A percentile compares a stretch with the other conserved stretches of the same genome.
Conservation (phyloP, 2,797 vertebrate species). For the Taenioides sp. region DNA sequence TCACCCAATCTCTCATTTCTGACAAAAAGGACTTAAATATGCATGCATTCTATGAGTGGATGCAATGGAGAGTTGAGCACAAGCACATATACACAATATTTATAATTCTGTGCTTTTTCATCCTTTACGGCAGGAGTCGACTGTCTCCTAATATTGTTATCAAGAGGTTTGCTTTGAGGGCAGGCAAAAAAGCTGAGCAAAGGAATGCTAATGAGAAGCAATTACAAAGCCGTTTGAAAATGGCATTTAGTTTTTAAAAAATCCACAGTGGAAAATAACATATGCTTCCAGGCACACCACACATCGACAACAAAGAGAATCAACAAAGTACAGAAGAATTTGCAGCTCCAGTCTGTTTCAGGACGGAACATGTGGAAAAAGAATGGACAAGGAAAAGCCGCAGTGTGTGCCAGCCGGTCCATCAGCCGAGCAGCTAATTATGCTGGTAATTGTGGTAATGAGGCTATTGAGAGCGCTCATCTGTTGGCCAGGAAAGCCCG, state of each 20-base stretch:
- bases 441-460: slow-evolving; percentile 45
- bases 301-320: not conserved
- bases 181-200: slow-evolving; percentile 1
- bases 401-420: slow-evolving; percentile 33
- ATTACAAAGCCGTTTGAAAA: slow-evolving; percentile 16
- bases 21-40: slow-evolving; percentile 7
- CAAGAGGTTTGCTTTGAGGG: slow-evolving; percentile 4
- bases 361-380: not conserved
- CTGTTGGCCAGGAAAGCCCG: slow-evolving; percentile 31
- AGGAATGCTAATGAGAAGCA: not conserved
- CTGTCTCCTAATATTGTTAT: slow-evolving; percentile 22
- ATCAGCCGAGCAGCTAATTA: slow-evolving; percentile 61
- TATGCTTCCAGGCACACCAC: slow-evolving; percentile 5
- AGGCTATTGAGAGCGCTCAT: slow-evolving; percentile 47
- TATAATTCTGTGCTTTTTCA: not conserved
- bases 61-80: not conserved
- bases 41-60: not conserved
- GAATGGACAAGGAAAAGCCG: not conserved
- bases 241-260: slow-evolving; percentile 14
- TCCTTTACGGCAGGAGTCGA: not conserved
- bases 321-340: slow-evolving; percentile 22
- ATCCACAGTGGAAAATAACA: slow-evolving; percentile 19
- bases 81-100: not conserved
- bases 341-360: slow-evolving; percentile 26
- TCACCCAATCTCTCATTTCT: slow-evolving; percentile 21